Evolutionary conservation across 2,888 invertebrate species (phyloP).

Genomic region (Boloria euphrosyne): DNA sequence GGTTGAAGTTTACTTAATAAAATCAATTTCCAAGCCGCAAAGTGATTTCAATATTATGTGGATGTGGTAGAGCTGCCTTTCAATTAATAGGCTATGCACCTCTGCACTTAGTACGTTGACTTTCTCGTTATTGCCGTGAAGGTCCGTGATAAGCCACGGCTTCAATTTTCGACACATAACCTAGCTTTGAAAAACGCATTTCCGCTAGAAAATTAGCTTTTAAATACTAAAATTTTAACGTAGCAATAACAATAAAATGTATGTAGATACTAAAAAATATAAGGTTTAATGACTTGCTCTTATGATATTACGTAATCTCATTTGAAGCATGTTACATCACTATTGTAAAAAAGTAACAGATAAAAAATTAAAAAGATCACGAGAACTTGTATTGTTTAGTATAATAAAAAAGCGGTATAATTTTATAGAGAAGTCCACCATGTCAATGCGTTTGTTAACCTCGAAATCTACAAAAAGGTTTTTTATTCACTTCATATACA

Average conservation of each 20-base stretch:
- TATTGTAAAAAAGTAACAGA: neutral
- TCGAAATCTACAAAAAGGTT: no score
- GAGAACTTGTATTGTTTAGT: no score
- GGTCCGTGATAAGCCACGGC: conserved; percentile 10
- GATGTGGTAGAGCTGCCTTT: conserved; percentile 25
- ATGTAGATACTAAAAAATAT: conserved; percentile 12
- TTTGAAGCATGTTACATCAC: conserved; percentile 18
- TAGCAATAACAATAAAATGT: conserved; percentile 10
- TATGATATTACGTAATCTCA: conserved; percentile 25
- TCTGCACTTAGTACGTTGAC: conserved; percentile 38
- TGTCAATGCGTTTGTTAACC: no score
- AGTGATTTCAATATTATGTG: conserved; percentile 27
- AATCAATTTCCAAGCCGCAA: conserved; percentile 25
- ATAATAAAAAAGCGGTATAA: no score
- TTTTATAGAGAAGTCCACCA: no score
- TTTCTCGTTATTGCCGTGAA: conserved; percentile 38
- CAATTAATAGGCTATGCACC: conserved; percentile 24
- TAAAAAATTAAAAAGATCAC: no score
- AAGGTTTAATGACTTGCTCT: conserved; percentile 20
- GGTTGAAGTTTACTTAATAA: conserved; percentile 35
- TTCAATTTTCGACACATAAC: neutral
- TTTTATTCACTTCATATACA: no score
- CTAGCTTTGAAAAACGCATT: conserved; percentile 4
- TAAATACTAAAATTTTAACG: neutral
- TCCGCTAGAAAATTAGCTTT: neutral